These are phyloP conservation scores for Paramormyrops hopkinsi DNA, from an alignment of 2,797 vertebrate species.

Conservation along the genomic window DNA sequence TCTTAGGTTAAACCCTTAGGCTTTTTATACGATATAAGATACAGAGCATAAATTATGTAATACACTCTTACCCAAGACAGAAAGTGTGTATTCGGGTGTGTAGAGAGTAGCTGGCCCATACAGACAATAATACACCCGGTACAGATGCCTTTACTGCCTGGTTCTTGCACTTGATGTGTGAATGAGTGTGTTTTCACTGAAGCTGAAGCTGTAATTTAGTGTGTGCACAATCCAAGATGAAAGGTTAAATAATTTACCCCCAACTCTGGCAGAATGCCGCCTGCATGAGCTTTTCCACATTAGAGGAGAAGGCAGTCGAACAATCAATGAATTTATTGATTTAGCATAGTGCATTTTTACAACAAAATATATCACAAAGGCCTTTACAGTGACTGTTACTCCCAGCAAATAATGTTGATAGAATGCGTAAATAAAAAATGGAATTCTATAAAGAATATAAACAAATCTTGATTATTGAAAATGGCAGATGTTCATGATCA, in stretches of 20 bases:
- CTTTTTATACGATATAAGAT: background rate
- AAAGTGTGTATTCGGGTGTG: background rate
- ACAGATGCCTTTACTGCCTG: slow-evolving; percentile 37
- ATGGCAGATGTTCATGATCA: background rate
- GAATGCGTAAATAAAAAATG: background rate
- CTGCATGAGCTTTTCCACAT: slow-evolving; percentile 23
- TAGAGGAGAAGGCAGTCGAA: slow-evolving; percentile 4
- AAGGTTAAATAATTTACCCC: slow-evolving; percentile 63
- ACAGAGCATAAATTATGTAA: background rate
- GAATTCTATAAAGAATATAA: background rate
- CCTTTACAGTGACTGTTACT: background rate
- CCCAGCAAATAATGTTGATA: background rate
- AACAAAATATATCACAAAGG: background rate
- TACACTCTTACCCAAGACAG: background rate
- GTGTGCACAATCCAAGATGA: slow-evolving; percentile 59
- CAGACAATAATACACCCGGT: background rate
- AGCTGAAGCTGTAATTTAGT: slow-evolving; percentile 44
- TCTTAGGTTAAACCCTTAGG: background rate
- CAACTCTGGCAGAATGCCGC: slow-evolving; percentile 43
- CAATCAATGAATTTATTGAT: background rate
- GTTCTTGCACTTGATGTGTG: background rate
- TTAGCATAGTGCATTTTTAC: background rate
- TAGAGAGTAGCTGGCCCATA: background rate
- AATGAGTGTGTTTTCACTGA: background rate
- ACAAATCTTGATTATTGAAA: background rate